Conservation (phyloP, 2,113 vertebrate species). For the Origma solitaria region DNA sequence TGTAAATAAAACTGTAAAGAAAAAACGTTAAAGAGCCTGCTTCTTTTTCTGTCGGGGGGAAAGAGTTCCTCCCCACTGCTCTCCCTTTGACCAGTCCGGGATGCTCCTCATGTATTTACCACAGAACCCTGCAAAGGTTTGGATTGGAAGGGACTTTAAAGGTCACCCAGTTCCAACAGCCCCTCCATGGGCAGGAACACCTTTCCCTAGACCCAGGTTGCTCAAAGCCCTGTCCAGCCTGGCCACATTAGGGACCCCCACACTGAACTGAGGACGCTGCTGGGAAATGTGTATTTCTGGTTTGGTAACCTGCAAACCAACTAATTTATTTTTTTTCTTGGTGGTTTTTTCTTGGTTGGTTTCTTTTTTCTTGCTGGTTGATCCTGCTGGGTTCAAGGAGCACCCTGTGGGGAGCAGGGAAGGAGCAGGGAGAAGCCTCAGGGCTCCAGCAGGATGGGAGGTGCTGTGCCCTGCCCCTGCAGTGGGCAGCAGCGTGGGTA, state of each 20-base stretch:
- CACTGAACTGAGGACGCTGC: rapidly evolving
- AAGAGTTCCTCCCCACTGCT: not conserved
- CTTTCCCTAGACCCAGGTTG: not conserved
- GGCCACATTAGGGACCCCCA: no score
- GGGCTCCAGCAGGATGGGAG: not conserved
- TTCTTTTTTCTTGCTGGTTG: not conserved
- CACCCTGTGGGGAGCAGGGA: not conserved
- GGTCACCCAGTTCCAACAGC: not conserved
- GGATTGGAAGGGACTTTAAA: not conserved
- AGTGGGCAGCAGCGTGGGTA: rapidly evolving
- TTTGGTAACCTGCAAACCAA: not conserved
- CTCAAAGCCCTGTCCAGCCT: not conserved
- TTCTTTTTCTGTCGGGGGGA: not conserved
- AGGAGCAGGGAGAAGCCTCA: not conserved
- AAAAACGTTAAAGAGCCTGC: slow-evolving; percentile 40
- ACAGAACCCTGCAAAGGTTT: not conserved
- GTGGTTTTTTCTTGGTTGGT: no score
- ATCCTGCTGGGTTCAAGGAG: not conserved
- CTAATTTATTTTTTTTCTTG: not conserved
- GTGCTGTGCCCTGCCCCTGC: not conserved
- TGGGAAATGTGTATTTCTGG: not conserved
- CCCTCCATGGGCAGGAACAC: not conserved
- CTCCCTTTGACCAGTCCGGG: not conserved
- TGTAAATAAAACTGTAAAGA: slow-evolving; percentile 99
- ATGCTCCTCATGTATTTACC: not conserved